Evolutionary conservation across 2,797 vertebrate genomes (phyloP).

Genomic region (Circus cinereus): DNA sequence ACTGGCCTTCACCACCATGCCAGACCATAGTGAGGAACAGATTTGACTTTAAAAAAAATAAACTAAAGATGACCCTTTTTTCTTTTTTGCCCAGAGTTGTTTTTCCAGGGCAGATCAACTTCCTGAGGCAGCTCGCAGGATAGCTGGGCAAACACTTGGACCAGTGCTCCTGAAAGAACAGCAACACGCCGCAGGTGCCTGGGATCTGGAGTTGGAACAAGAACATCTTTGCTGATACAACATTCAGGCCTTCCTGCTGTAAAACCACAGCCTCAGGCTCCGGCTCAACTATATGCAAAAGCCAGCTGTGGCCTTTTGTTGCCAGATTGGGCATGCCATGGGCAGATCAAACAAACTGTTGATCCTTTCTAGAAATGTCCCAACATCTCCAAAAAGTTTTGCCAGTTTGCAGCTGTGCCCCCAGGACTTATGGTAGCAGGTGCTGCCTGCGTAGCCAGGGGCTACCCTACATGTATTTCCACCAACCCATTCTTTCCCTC

Average conservation of each 20-base stretch:
- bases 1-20: fast-evolving
- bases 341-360: background rate
- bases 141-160: background rate
- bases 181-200: background rate
- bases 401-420: background rate
- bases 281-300: background rate
- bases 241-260: background rate
- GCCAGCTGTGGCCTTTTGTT: background rate
- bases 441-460: fast-evolving
- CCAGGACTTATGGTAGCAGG: background rate
- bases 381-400: background rate
- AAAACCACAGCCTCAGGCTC: background rate
- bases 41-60: background rate
- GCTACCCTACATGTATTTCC: background rate
- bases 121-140: background rate
- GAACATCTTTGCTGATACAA: background rate
- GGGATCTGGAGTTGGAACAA: background rate
- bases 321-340: background rate
- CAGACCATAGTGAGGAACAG: background rate
- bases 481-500: background rate
- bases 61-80: background rate
- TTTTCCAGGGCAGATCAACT: background rate
- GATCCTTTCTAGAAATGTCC: background rate
- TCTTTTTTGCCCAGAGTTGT: background rate
- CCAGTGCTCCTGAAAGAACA: background rate